Evolutionary conservation across 2,113 vertebrate genomes (phyloP), one percentile per base, ranked within the genome.

Genomic region (Amia ocellicauda): DNA sequence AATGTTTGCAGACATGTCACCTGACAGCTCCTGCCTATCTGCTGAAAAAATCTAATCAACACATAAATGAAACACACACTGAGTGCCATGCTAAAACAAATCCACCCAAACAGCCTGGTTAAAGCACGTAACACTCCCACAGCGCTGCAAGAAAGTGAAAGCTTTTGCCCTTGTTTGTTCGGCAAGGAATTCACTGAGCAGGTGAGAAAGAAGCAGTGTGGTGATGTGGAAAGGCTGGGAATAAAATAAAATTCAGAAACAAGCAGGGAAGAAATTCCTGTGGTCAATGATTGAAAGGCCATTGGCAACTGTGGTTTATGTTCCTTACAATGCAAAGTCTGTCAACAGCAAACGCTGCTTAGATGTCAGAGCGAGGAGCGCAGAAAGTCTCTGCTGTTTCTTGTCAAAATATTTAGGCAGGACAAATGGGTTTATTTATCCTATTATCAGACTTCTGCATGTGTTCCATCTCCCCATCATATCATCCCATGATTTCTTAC

Each of bases 271-370:
- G 66, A 64, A 50, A 75, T 75, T 78, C 76, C 63, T 70, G 31
- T 45, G 59, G 76, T 75, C 47, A 78, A 78, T 78, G 73, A 78
- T 78, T 78, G 56, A 78, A 75, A 66, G 67, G 23, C 24, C 29
- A 10, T n/a, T 10, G 9, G 62, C 36, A 42, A 58, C 60, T 54
- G 28, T 36, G 60, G 62, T 55, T 61, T 54, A 17, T 19, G 9
- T 24, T 40, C 50, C 36, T 57, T 59, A 3, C 54, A 43, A 22
- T 26, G 55, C 50, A 11, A 41, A 19, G 43, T 26, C 63, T 58
- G 22, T 52, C 45, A 17, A 49, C 31, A n/a, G 13, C 23, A 17
- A 47, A 24, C 9, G 42, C 16, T n/a, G n/a, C n/a, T n/a, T n/a
- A 20, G 23, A 42, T 27, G n/a, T 53, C 23, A 2, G 4, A 11